Percentiles rank a stretch among this genome's conserved stretches.
These are phyloP conservation scores for Odiellus spinosus DNA, from an alignment of 2,888 invertebrate species.

Conservation along the genomic window DNA sequence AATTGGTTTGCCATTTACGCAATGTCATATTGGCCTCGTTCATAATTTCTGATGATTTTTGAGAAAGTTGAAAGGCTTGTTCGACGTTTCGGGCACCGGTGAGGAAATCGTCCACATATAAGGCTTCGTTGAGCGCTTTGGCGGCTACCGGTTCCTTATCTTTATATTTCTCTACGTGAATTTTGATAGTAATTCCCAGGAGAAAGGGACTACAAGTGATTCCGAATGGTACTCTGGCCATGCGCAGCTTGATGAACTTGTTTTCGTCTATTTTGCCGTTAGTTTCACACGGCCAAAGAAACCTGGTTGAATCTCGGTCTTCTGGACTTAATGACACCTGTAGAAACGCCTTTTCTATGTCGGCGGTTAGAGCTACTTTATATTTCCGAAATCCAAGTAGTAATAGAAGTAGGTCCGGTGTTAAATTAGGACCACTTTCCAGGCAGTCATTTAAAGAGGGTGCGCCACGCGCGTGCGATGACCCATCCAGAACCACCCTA, in stretches of 20 bases:
- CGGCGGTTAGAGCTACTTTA: slow-evolving; percentile 5
- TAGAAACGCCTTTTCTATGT: slow-evolving; percentile 9
- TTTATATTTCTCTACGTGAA: no score
- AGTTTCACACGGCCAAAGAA: neutral
- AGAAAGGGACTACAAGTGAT: no score
- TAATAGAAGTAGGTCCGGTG: neutral
- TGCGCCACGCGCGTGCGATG: neutral
- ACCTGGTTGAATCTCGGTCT: slow-evolving; percentile 2
- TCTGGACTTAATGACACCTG: neutral
- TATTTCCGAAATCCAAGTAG: slow-evolving; percentile 9
- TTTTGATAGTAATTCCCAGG: no score
- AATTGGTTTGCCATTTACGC: slow-evolving; percentile 1
- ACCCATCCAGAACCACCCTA: slow-evolving; percentile 7
- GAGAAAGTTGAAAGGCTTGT: no score
- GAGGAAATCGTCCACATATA: no score
- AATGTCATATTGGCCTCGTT: neutral
- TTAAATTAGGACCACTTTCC: slow-evolving; percentile 4
- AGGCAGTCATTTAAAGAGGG: slow-evolving; percentile 8
- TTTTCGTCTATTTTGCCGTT: no score
- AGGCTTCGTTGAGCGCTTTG: no score
- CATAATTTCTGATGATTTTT: neutral
- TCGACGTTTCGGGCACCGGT: no score
- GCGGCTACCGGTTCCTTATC: no score
- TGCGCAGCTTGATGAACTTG: no score
- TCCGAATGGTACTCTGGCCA: no score